A percentile compares a stretch with the other conserved stretches of the same genome.
Evolutionary conservation across 2,113 vertebrate genomes (phyloP).

Genomic region (Clupea harengus): DNA sequence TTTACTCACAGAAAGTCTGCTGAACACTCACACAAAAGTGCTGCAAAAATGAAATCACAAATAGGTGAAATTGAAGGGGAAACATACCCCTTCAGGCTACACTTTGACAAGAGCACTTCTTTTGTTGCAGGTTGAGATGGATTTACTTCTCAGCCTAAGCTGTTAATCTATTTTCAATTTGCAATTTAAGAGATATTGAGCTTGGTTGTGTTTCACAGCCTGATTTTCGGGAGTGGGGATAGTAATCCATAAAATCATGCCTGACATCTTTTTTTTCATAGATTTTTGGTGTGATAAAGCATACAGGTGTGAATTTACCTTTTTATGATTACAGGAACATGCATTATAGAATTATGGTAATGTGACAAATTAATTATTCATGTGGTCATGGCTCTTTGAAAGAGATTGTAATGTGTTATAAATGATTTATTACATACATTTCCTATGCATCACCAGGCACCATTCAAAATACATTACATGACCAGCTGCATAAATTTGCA

Average conservation of each 20-base stretch:
- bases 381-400: slow-evolving; percentile 1
- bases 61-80: slow-evolving; percentile 1
- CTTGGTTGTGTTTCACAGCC: background rate
- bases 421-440: slow-evolving; percentile 1
- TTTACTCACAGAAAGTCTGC: background rate
- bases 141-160: slow-evolving; percentile 12
- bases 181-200: slow-evolving; percentile 21
- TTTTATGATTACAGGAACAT: slow-evolving; percentile 3
- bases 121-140: background rate
- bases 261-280: background rate
- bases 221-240: background rate
- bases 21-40: background rate
- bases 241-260: background rate
- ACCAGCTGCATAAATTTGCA: slow-evolving; percentile 15
- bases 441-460: background rate
- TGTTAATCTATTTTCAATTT: slow-evolving; percentile 14
- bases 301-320: background rate
- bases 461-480: slow-evolving; percentile 18
- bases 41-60: background rate
- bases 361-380: slow-evolving; percentile 11
- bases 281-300: background rate
- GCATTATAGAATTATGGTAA: slow-evolving; percentile 8
- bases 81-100: background rate
- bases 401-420: slow-evolving; percentile 10
- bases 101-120: slow-evolving; percentile 20